A percentile compares a stretch with the other conserved stretches of the same genome.
Conservation (phyloP, 92 coral and sea anemone genomes). For the Siderastrea siderea region DNA sequence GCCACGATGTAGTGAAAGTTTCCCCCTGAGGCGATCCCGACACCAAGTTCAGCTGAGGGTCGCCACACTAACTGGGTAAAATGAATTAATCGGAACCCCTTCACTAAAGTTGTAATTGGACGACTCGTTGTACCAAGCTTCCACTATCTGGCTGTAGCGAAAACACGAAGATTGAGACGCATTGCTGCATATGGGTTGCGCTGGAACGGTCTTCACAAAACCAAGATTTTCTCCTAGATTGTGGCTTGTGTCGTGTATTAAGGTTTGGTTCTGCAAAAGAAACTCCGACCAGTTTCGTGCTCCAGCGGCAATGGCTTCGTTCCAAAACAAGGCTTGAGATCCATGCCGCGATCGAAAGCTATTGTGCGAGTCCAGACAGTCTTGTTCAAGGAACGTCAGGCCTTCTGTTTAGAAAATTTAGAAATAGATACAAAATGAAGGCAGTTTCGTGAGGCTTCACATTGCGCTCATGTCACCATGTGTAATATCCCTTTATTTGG, state of each 20-base stretch:
- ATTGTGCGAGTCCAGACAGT: slow-evolving; percentile 53
- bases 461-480: too few relatives aligned
- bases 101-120: slow-evolving; percentile 50
- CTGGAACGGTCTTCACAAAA: background rate
- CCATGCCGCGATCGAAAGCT: slow-evolving; percentile 41
- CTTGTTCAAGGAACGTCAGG: slow-evolving; percentile 45
- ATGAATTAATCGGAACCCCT: slow-evolving; percentile 31
- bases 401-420: slow-evolving; percentile 8
- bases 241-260: slow-evolving; percentile 38
- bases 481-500: too few relatives aligned
- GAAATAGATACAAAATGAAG: background rate
- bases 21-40: slow-evolving; percentile 45
- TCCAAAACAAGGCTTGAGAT: slow-evolving; percentile 11
- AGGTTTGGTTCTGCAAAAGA: slow-evolving; percentile 10
- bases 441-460: too few relatives aligned
- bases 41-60: slow-evolving; percentile 32
- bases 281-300: slow-evolving; percentile 56
- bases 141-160: slow-evolving; percentile 39
- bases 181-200: slow-evolving; percentile 30
- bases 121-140: slow-evolving; percentile 48
- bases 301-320: slow-evolving; percentile 24
- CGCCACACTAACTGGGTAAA: slow-evolving; percentile 70
- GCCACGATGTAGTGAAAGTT: slow-evolving; percentile 56
- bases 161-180: slow-evolving; percentile 18
- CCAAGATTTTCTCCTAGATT: slow-evolving; percentile 54